Evolutionary conservation across 35 echinoderm and acorn worm genomes (phyloP).

Genomic region (Chiridota heheva): DNA sequence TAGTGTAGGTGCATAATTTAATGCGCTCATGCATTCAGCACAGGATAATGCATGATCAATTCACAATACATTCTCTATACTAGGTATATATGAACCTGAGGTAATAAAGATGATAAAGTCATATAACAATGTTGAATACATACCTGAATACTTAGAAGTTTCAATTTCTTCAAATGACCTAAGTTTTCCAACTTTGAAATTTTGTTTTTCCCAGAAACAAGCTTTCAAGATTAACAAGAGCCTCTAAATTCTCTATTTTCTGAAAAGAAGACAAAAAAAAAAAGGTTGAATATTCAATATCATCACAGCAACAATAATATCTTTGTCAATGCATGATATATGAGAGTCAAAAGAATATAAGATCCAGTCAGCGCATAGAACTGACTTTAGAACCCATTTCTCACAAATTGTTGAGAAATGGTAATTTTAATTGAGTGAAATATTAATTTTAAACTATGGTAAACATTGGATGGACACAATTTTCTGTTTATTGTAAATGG

Average conservation of each 20-base stretch:
- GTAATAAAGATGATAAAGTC: background rate
- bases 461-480: no score
- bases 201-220: constrained; percentile 96
- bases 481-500: no score
- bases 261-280: constrained; percentile 37
- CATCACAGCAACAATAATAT: background rate
- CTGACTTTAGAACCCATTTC: no score
- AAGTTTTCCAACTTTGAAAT: constrained; percentile 88
- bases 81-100: background rate
- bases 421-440: background rate
- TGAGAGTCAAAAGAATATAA: background rate
- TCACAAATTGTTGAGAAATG: background rate
- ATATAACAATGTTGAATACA: background rate
- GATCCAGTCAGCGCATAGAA: no score
- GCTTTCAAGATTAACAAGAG: constrained; percentile 87
- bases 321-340: background rate
- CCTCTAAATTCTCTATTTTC: constrained; percentile 91
- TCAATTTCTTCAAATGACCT: constrained; percentile 73
- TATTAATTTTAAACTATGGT: background rate
- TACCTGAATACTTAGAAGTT: constrained; percentile 97
- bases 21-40: no score
- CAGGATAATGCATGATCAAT: no score
- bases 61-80: background rate
- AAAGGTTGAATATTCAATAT: background rate
- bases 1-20: no score